Percentiles rank a stretch among this genome's conserved stretches.
These are phyloP conservation scores for Oncopeltus fasciatus DNA, from an alignment of 1,140 invertebrate species.

Conservation along the genomic window DNA sequence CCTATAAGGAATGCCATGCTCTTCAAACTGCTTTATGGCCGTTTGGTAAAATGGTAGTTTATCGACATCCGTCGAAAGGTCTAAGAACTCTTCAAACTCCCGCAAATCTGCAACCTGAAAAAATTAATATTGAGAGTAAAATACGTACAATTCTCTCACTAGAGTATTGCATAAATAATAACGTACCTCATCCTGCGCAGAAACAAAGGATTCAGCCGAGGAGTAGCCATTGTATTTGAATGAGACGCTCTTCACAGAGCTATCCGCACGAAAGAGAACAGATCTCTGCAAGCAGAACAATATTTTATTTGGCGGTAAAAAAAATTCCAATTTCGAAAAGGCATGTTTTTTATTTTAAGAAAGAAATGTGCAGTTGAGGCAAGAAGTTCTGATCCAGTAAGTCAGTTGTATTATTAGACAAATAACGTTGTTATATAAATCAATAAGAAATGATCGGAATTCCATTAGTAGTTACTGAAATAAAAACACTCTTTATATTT, in stretches of 20 bases:
- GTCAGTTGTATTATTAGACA: too few relatives aligned
- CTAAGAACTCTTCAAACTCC: slow-evolving; percentile 73
- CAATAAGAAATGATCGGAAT: too few relatives aligned
- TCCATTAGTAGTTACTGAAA: too few relatives aligned
- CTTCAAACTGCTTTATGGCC: slow-evolving; percentile 58
- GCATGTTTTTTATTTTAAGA: too few relatives aligned
- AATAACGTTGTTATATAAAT: too few relatives aligned
- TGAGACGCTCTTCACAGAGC: slow-evolving; percentile 32
- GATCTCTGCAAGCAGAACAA: slow-evolving; percentile 44
- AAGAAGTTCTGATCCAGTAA: too few relatives aligned
- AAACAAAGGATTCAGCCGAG: slow-evolving; percentile 84
- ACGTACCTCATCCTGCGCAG: slow-evolving; percentile 72
- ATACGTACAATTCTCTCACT: too few relatives aligned
- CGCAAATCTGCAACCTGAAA: slow-evolving; percentile 70
- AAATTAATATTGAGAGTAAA: too few relatives aligned
- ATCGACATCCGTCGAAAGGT: slow-evolving; percentile 50
- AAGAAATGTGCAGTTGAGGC: too few relatives aligned
- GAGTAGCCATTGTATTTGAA: slow-evolving; percentile 41
- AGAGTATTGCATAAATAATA: too few relatives aligned
- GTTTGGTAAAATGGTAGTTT: slow-evolving; percentile 65
- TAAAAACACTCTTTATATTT: too few relatives aligned
- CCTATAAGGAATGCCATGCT: slow-evolving; percentile 64
- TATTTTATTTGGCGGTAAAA: not conserved
- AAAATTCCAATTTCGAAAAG: slow-evolving; percentile 1
- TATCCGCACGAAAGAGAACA: slow-evolving; percentile 66